Base-by-base conservation (phyloP, 2,113 vertebrate species). In the Albula glossodonta region DNA sequence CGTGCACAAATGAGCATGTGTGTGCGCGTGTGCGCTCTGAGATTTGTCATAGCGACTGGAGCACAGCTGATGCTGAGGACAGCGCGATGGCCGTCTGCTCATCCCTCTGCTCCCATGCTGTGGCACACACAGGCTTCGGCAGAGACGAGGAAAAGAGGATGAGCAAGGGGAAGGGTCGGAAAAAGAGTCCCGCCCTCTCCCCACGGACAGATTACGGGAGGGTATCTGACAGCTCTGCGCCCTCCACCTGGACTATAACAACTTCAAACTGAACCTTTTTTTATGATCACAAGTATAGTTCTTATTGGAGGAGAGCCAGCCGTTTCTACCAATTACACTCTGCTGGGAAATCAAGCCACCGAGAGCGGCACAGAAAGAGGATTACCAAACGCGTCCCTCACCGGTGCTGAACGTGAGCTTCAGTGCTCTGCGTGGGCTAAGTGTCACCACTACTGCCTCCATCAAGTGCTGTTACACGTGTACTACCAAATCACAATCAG, bases 241-340 rank as follows among this genome's bases (percentile, higher is more conserved):
- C 4, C 48, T 19, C 82, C 60, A 83, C 66, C 60, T 83, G 82
- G 31, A 70, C 82, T 51, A 25, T 70, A 83, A 51, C 49, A 25
- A 83, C 57, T 63, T 83, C 49, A n/a, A 83, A 83, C 66, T 80
- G 31, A 49, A 66, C 82, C 57, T 48, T 66, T 66, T 83, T 66
- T 50, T 83, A 25, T 48, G 57, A 83, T 66, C n/a, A 50, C 10
- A 22, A 51, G 57, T n/a, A n/a, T 48, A 5, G 48, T 25, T 4
- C 82, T 83, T 49, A 83, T 70, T 74, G 70, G 70, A 74, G 19
- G 70, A 74, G 70, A 74, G 22, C 70, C 70, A 74, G 25, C 70
- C n/a, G 70, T 74, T 74, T 31, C 70, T 74, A 74, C n/a, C 70
- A 74, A 84, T 70, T 56, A 51, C n/a, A 84, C 31, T 82, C n/a